Conservation (phyloP, 2,113 vertebrate species). For the Marmota monax region DNA sequence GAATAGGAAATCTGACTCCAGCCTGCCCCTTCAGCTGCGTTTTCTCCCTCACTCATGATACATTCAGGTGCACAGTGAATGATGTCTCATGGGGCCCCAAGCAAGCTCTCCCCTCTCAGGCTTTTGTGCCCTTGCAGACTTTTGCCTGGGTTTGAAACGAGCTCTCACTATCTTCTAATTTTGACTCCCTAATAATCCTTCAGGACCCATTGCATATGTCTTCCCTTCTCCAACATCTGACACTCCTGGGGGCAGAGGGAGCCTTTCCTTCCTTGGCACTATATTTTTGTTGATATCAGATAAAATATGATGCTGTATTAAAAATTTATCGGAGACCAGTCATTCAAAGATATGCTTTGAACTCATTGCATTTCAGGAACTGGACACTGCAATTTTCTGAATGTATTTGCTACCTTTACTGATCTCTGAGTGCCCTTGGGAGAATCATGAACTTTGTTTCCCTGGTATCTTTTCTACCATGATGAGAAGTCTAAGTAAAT, state of each 20-base stretch:
- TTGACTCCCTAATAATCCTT: background rate
- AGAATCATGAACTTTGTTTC: background rate
- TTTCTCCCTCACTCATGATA: background rate
- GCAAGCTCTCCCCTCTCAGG: fast-evolving
- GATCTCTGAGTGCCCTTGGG: background rate
- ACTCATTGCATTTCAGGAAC: background rate
- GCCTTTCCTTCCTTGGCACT: background rate
- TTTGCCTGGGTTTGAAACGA: background rate
- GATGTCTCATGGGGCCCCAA: too few species aligned
- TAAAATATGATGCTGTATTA: background rate
- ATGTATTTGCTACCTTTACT: background rate
- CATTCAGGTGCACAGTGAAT: fast-evolving
- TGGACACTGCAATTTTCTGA: background rate
- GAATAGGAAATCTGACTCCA: too few species aligned
- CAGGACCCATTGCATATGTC: fast-evolving
- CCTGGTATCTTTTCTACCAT: background rate
- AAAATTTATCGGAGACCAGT: background rate
- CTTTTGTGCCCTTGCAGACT: too few species aligned
- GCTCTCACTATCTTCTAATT: background rate
- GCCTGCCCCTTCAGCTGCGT: background rate
- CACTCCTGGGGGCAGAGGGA: background rate
- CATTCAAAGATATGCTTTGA: background rate
- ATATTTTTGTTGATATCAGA: background rate
- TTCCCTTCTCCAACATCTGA: background rate
- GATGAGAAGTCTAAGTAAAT: background rate